phyloP scores from a whole-genome alignment of 1,140 invertebrate species.

The Eumeta japonica region DNA sequence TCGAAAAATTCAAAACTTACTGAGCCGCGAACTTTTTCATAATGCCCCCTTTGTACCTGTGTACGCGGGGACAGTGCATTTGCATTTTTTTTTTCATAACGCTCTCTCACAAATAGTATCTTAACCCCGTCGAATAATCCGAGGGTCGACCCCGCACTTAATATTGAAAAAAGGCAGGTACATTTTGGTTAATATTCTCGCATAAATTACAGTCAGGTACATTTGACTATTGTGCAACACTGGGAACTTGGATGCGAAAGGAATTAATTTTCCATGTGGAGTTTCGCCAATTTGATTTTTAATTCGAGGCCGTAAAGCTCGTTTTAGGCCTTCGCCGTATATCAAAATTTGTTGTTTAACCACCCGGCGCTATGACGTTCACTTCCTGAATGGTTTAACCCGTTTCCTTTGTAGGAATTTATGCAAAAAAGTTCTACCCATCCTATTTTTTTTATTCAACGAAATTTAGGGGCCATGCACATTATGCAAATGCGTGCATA shows the following conservation, averaged over 20 bases:
- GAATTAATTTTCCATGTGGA: slow-evolving; percentile 7
- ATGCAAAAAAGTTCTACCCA: slow-evolving; percentile 60
- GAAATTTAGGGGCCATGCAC: slow-evolving; percentile 56
- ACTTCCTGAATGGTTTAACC: slow-evolving; percentile 55
- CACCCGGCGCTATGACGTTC: slow-evolving; percentile 21
- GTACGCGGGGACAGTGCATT: slow-evolving; percentile 51
- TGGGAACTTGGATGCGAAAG: slow-evolving; percentile 25
- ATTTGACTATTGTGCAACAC: slow-evolving; percentile 49
- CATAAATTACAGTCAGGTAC: slow-evolving; percentile 61
- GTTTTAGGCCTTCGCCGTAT: slow-evolving; percentile 10
- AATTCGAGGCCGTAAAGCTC: slow-evolving; percentile 11
- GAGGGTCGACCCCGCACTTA: slow-evolving; percentile 59
- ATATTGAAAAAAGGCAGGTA: slow-evolving; percentile 60
- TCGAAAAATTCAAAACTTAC: slow-evolving; percentile 30
- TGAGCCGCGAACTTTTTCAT: slow-evolving; percentile 42
- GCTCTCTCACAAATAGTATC: slow-evolving; percentile 56
- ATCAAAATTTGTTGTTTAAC: slow-evolving; percentile 23
- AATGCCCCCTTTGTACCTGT: slow-evolving; percentile 40
- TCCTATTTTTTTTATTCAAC: slow-evolving; percentile 59
- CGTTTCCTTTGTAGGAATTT: slow-evolving; percentile 57
- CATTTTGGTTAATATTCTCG: slow-evolving; percentile 58
- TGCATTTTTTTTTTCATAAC: slow-evolving; percentile 54
- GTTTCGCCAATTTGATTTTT: slow-evolving; percentile 21
- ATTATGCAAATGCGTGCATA: slow-evolving; percentile 61
- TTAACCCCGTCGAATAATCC: slow-evolving; percentile 54